Conservation (phyloP, 1,140 invertebrate genomes). For the Helicoverpa armigera region DNA sequence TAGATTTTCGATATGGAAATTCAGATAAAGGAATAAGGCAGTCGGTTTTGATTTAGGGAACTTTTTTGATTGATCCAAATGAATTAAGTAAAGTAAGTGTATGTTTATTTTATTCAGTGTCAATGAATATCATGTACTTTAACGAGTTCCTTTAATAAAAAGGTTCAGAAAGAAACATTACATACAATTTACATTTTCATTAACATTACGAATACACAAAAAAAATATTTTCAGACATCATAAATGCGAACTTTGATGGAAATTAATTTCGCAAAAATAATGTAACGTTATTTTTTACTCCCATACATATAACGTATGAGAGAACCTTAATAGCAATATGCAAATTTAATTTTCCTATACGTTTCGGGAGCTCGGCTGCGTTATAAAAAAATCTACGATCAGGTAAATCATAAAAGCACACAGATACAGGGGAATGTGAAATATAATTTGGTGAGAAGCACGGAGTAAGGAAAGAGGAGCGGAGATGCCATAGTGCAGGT, state of each 20-base stretch:
- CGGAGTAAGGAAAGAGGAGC: too few species aligned
- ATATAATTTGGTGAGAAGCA: slow-evolving; percentile 40
- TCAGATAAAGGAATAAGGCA: too few species aligned
- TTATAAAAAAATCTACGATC: slow-evolving; percentile 54
- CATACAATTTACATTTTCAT: too few species aligned
- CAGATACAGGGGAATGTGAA: slow-evolving; percentile 14
- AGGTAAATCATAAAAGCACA: slow-evolving; percentile 56
- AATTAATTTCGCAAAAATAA: slow-evolving; percentile 16
- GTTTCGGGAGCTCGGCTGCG: slow-evolving; percentile 32
- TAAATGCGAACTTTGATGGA: not conserved
- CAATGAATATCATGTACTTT: too few species aligned
- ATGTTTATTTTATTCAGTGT: too few species aligned
- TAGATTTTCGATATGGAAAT: too few species aligned
- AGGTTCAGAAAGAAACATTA: too few species aligned
- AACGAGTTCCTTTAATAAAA: too few species aligned
- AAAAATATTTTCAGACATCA: not conserved
- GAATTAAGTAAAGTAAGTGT: too few species aligned
- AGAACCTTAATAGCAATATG: slow-evolving; percentile 37
- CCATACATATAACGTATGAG: slow-evolving; percentile 6
- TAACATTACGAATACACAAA: not conserved
- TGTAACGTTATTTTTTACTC: slow-evolving; percentile 9
- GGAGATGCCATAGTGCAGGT: too few species aligned
- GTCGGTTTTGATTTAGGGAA: too few species aligned
- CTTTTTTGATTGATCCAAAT: too few species aligned
- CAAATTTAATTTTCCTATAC: slow-evolving; percentile 56